Evolutionary conservation across 2,113 vertebrate genomes (phyloP).

Genomic region (Hymenochirus boettgeri): DNA sequence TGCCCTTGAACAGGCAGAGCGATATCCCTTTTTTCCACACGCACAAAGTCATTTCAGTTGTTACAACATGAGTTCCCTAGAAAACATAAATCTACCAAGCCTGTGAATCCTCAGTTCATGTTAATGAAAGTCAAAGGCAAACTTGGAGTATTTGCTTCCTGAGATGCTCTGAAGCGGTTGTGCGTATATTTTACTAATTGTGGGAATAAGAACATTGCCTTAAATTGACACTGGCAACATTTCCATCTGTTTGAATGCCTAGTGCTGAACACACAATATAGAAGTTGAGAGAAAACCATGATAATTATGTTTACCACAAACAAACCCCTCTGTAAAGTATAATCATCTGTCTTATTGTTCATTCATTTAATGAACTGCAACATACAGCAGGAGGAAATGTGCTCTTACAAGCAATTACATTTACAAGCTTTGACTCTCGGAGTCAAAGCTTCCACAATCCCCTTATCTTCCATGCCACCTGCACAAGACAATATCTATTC

Average conservation of each 20-base stretch:
- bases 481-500: slow-evolving; percentile 11
- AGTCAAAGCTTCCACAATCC: background rate
- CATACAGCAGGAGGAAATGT: slow-evolving; percentile 11
- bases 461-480: background rate
- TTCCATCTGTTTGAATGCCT: background rate
- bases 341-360: slow-evolving; percentile 21
- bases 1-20: too few relatives aligned
- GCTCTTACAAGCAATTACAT: slow-evolving; percentile 3
- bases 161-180: too few relatives aligned
- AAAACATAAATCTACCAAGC: too few relatives aligned
- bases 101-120: too few relatives aligned
- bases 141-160: too few relatives aligned
- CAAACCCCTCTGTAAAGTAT: slow-evolving; percentile 12
- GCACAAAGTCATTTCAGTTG: too few relatives aligned
- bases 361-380: slow-evolving; percentile 12
- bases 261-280: background rate
- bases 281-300: slow-evolving; percentile 2
- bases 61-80: too few relatives aligned
- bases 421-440: background rate
- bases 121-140: too few relatives aligned
- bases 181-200: too few relatives aligned
- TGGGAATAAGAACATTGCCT: background rate
- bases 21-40: too few relatives aligned
- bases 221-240: background rate
- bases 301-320: slow-evolving; percentile 26